Conservation (phyloP, 2,888 invertebrate genomes). For the Himalopsyche tibetana region DNA sequence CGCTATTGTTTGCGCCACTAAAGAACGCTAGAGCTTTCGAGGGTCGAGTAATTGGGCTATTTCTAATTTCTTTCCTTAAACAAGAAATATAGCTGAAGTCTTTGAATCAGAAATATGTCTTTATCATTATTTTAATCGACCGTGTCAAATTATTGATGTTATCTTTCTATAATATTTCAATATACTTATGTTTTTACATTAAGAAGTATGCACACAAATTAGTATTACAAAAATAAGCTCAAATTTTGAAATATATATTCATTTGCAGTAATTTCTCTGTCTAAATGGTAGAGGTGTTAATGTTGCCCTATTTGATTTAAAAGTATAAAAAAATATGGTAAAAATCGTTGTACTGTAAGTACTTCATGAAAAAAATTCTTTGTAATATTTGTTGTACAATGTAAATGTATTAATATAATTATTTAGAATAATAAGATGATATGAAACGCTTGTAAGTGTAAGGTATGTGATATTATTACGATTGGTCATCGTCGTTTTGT, state of each 20-base stretch:
- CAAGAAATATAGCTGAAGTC: no score
- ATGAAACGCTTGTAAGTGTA: conserved; percentile 58
- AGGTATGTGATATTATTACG: conserved; percentile 56
- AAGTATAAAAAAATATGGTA: not conserved
- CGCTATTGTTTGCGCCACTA: not conserved
- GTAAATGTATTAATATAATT: conserved; percentile 15
- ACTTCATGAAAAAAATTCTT: conserved; percentile 15
- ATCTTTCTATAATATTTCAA: not conserved
- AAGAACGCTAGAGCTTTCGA: not conserved
- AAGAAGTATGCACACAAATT: not conserved
- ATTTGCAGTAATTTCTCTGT: not conserved
- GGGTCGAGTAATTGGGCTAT: no score
- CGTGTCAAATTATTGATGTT: no score
- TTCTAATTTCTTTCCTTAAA: no score
- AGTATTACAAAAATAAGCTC: conserved; percentile 10
- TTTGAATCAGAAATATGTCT: no score
- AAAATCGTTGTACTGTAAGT: not conserved
- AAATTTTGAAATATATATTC: not conserved
- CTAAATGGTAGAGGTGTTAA: not conserved
- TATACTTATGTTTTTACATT: not conserved
- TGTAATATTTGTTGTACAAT: conserved; percentile 30
- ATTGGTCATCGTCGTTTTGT: conserved; percentile 33
- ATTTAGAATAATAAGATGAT: conserved; percentile 49
- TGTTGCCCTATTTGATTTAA: conserved; percentile 1
- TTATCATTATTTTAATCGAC: no score